Percentiles rank a stretch among this genome's conserved stretches.
These are phyloP conservation scores for Noctua comes DNA, from an alignment of 2,888 invertebrate genomes.

Conservation along the genomic window DNA sequence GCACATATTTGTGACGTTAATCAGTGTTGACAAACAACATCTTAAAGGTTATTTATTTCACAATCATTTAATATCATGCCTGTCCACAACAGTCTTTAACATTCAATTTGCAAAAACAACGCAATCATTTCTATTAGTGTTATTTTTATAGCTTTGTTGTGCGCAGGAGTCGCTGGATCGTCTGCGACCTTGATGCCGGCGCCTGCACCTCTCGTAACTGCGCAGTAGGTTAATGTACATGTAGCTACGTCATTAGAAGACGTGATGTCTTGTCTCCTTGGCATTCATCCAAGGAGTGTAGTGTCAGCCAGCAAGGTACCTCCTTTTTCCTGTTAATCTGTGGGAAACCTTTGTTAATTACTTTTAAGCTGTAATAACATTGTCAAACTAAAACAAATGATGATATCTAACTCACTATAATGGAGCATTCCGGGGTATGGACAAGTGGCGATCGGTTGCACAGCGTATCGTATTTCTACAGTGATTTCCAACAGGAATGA, in stretches of 20 bases:
- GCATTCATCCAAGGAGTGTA: constrained; percentile 31
- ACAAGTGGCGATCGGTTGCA: background rate
- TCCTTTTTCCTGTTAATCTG: background rate
- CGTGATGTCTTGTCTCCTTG: constrained; percentile 16
- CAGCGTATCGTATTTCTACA: background rate
- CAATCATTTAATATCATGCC: background rate
- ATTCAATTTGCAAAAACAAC: constrained; percentile 33
- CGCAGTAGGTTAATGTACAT: constrained; percentile 24
- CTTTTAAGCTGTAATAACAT: background rate
- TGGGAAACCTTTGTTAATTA: background rate
- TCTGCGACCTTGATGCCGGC: constrained; percentile 70
- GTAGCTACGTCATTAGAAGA: constrained; percentile 16
- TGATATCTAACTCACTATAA: background rate
- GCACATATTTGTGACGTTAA: background rate
- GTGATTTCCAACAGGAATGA: background rate
- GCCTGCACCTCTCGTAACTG: constrained; percentile 58
- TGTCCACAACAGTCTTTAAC: constrained; percentile 18
- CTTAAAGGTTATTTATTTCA: constrained; percentile 16
- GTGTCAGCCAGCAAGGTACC: background rate
- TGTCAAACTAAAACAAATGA: background rate
- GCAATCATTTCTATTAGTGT: constrained; percentile 34
- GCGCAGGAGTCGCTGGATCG: constrained; percentile 71
- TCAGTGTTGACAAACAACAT: constrained; percentile 14
- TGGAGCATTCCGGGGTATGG: background rate
- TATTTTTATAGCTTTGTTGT: constrained; percentile 70